These are phyloP conservation scores for Ammodramus savannarum DNA, from an alignment of 2,113 vertebrate genomes.

Conservation along the genomic window DNA sequence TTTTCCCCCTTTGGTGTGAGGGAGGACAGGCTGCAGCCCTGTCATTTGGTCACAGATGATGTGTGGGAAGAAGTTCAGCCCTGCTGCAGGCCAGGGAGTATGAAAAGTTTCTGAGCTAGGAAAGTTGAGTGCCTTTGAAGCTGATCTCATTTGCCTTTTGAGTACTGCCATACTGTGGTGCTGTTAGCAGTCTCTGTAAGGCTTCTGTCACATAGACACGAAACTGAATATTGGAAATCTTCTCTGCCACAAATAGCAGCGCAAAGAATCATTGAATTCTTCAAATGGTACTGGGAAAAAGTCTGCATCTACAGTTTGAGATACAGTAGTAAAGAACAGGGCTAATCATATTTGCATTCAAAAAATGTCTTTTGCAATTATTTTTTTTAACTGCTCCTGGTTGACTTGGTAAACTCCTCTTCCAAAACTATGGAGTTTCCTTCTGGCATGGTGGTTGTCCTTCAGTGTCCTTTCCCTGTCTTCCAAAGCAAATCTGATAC, in stretches of 20 bases:
- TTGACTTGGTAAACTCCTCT: not conserved
- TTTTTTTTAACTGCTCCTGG: not conserved
- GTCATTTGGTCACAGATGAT: not conserved
- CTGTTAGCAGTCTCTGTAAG: not conserved
- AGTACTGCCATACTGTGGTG: not conserved
- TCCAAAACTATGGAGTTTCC: not conserved
- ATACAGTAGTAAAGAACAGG: not conserved
- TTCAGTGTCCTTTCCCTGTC: not conserved
- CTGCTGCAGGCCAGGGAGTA: not conserved
- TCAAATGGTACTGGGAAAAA: not conserved
- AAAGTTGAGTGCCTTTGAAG: not conserved
- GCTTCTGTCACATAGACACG: not conserved
- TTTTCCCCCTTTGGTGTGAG: not conserved
- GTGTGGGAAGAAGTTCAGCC: not conserved
- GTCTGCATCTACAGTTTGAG: not conserved
- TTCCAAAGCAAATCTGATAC: not conserved
- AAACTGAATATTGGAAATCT: not conserved
- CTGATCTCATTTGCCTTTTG: not conserved
- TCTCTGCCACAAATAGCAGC: not conserved
- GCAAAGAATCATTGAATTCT: not conserved
- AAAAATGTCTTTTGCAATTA: not conserved
- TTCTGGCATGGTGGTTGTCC: not conserved
- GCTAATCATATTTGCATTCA: not conserved
- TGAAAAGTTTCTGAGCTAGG: not conserved
- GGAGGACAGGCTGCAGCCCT: not conserved